phyloP scores from a whole-genome alignment of 2,797 vertebrate genomes.

The Tympanoctomys barrerae region DNA sequence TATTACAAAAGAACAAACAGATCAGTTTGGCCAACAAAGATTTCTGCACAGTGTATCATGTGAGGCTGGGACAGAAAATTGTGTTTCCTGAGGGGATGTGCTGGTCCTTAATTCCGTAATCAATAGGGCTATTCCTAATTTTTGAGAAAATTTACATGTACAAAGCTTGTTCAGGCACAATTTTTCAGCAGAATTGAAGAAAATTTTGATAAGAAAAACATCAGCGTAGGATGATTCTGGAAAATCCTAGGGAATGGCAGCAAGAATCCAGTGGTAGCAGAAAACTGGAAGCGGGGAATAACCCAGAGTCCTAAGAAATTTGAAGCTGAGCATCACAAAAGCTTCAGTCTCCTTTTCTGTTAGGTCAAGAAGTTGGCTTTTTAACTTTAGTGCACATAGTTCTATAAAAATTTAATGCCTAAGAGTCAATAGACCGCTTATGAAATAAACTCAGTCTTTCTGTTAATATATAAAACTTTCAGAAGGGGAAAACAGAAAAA shows the following conservation, averaged over 20 bases:
- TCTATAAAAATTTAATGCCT: conserved; percentile 1
- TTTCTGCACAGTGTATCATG: background rate
- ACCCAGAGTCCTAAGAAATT: background rate
- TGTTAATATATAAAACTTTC: background rate
- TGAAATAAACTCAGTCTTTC: background rate
- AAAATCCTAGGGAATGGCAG: background rate
- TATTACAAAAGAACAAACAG: background rate
- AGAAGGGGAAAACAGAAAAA: background rate
- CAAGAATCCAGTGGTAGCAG: background rate
- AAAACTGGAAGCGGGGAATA: background rate
- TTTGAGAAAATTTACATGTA: background rate
- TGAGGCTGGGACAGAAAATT: background rate
- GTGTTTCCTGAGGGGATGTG: background rate
- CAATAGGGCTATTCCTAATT: background rate
- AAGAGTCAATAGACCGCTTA: conserved; percentile 30
- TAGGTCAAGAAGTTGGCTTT: background rate
- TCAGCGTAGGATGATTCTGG: background rate
- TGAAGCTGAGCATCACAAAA: background rate
- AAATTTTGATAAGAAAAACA: background rate
- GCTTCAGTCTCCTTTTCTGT: background rate
- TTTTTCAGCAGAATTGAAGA: background rate
- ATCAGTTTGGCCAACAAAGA: background rate
- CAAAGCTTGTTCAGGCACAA: background rate
- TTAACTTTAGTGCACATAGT: conserved; percentile 16
- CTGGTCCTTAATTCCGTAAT: background rate